Evolutionary conservation across 2,888 invertebrate species (phyloP).

Genomic region (Andrena praecox): DNA sequence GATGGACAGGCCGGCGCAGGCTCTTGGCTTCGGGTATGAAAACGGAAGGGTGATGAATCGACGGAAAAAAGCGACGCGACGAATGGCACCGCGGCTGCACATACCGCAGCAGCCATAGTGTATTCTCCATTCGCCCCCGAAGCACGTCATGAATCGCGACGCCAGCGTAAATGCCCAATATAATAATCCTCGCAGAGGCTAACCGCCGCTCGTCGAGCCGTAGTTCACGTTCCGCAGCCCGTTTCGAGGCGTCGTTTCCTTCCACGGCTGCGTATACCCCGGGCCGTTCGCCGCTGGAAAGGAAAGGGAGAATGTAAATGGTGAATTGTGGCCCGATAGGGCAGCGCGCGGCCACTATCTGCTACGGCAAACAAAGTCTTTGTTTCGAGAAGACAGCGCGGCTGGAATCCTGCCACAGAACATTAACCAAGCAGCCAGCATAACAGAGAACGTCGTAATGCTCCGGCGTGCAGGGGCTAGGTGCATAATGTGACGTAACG

Average conservation of each 20-base stretch:
- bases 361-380: conserved; percentile 69
- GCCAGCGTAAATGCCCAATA: conserved; percentile 27
- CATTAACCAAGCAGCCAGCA: conserved; percentile 77
- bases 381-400: conserved; percentile 71
- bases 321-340: conserved; percentile 63
- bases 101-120: too few species aligned
- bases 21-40: too few species aligned
- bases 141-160: conserved; percentile 33
- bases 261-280: conserved; percentile 32
- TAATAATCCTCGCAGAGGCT: conserved; percentile 44
- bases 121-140: neutral
- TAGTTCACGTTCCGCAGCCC: conserved; percentile 38
- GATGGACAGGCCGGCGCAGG: too few species aligned
- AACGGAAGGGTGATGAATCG: too few species aligned
- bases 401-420: conserved; percentile 75
- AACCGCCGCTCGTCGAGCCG: conserved; percentile 8
- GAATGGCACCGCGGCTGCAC: neutral
- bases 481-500: conserved; percentile 71
- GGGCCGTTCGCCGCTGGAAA: conserved; percentile 19
- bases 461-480: conserved; percentile 55
- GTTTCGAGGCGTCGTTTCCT: conserved; percentile 32
- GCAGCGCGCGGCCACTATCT: conserved; percentile 36
- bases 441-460: conserved; percentile 73
- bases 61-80: neutral
- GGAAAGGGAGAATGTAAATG: conserved; percentile 46